A percentile compares a stretch with the other conserved stretches of the same genome.
Evolutionary conservation across 92 coral and sea anemone genomes (phyloP).

Genomic region (Zoanthus sansibaricus): DNA sequence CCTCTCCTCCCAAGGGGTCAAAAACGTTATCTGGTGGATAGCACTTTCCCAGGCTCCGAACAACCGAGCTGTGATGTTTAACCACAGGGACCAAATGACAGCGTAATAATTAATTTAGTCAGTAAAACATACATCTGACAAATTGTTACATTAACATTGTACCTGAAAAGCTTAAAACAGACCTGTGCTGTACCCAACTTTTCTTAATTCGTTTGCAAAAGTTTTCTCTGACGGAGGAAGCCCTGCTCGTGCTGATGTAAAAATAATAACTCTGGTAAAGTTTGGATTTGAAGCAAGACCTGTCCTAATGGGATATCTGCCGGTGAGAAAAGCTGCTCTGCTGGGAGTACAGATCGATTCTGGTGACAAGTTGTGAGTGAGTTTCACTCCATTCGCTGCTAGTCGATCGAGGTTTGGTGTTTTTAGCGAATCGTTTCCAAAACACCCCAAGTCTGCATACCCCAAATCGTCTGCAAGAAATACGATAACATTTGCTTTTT

Average conservation of each 20-base stretch:
- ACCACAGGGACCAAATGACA: too few species aligned
- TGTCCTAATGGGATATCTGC: conserved; percentile 81
- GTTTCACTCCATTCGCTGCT: conserved; percentile 80
- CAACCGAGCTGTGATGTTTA: too few species aligned
- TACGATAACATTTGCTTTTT: conserved; percentile 71
- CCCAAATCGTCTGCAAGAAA: conserved; percentile 91
- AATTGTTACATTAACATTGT: too few species aligned
- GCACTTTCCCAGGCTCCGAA: too few species aligned
- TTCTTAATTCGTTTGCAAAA: not conserved
- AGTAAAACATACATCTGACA: too few species aligned
- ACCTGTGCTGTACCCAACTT: conserved; percentile 14
- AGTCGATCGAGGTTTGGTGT: conserved; percentile 91
- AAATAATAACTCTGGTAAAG: not conserved
- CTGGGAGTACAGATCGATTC: conserved; percentile 92
- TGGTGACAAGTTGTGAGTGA: conserved; percentile 75
- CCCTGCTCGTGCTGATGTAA: not conserved
- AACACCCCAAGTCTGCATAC: conserved; percentile 85
- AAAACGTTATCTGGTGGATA: too few species aligned
- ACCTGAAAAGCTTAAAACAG: too few species aligned
- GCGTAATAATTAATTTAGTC: too few species aligned
- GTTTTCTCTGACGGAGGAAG: conserved; percentile 6
- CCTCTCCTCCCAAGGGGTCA: too few species aligned
- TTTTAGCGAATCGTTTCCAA: conserved; percentile 81
- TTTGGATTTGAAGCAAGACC: conserved; percentile 68
- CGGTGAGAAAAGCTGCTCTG: conserved; percentile 88